phyloP scores from a whole-genome alignment of 2,888 invertebrate species.

The Meloe dianella region DNA sequence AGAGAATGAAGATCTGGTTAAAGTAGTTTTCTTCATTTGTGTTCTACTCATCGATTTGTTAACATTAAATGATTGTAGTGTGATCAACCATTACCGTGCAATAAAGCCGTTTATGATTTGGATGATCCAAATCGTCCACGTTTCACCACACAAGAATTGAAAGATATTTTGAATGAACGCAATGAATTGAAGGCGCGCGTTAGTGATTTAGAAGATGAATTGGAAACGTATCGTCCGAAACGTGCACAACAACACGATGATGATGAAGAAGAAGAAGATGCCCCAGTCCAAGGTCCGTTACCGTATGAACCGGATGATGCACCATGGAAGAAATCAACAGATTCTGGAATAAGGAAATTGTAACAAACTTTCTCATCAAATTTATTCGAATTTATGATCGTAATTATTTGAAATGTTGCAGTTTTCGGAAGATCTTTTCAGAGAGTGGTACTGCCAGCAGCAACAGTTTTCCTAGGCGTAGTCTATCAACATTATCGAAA shows the following conservation, averaged over 20 bases:
- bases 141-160: conserved; percentile 83
- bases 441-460: conserved; percentile 73
- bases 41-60: no score
- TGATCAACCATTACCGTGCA: conserved; percentile 62
- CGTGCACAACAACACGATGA: conserved; percentile 34
- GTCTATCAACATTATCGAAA: conserved; percentile 79
- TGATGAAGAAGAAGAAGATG: conserved; percentile 76
- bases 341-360: conserved; percentile 91
- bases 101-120: conserved; percentile 66
- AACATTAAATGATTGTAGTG: conserved; percentile 45
- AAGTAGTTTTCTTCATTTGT: conserved; percentile 53
- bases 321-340: conserved; percentile 84
- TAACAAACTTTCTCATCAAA: conserved; percentile 63
- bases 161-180: conserved; percentile 87
- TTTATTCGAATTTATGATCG: no score
- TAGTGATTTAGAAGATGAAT: conserved; percentile 91
- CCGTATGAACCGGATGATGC: conserved; percentile 98
- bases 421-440: conserved; percentile 90
- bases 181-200: conserved; percentile 93
- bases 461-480: conserved; percentile 80
- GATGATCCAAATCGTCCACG: conserved; percentile 79
- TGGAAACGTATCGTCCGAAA: conserved; percentile 74
- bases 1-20: conserved; percentile 77
- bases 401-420: conserved; percentile 58
- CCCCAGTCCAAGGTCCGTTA: conserved; percentile 95